phyloP scores from a whole-genome alignment of 2,113 vertebrate species.

The Pomatorhinus ruficollis region DNA sequence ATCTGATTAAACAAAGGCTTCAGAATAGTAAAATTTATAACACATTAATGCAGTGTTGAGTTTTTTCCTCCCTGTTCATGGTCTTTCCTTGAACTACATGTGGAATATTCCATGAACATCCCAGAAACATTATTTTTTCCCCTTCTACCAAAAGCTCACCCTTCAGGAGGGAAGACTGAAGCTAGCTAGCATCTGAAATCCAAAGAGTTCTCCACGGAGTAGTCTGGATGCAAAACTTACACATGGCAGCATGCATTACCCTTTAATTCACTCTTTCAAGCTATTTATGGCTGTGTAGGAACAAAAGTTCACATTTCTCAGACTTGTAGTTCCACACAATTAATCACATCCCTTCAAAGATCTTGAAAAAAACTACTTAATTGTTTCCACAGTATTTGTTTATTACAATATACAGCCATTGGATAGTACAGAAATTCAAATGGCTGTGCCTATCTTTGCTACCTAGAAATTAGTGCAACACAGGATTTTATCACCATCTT shows the following conservation, averaged over 20 bases:
- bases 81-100: not conserved
- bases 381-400: not conserved
- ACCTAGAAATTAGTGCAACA: not conserved
- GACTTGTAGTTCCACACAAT: not conserved
- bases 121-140: not conserved
- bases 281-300: not conserved
- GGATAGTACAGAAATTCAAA: not conserved
- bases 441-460: not conserved
- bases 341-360: not conserved
- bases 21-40: not conserved
- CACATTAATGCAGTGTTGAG: not conserved
- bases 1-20: not conserved
- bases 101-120: not conserved
- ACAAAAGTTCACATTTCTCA: not conserved
- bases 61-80: not conserved
- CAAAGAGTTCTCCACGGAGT: not conserved
- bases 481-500: not conserved
- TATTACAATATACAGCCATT: not conserved
- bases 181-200: not conserved
- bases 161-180: not conserved
- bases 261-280: not conserved
- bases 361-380: not conserved
- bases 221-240: not conserved
- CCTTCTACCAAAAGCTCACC: not conserved
- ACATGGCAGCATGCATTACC: not conserved